phyloP scores from a whole-genome alignment of 2,113 vertebrate genomes.

The Casuarius casuarius region DNA sequence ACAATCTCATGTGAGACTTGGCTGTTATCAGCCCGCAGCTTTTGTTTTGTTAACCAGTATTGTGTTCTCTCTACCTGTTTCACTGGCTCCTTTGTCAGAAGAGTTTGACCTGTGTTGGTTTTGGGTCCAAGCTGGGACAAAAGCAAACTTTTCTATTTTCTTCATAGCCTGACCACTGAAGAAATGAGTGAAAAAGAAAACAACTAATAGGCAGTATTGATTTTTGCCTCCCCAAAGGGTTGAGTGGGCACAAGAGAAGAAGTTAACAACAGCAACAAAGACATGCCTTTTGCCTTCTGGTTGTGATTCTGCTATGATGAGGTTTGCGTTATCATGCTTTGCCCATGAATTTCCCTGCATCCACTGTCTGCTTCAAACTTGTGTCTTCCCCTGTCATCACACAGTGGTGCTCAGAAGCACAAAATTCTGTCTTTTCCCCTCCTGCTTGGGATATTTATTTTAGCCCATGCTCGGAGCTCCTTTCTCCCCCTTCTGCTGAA shows the following conservation, averaged over 20 bases:
- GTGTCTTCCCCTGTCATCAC: neutral
- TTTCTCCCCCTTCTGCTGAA: neutral
- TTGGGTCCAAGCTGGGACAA: neutral
- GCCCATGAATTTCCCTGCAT: neutral
- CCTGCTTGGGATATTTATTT: neutral
- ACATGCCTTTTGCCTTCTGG: neutral
- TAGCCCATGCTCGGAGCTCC: neutral
- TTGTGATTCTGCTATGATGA: neutral
- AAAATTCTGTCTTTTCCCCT: neutral
- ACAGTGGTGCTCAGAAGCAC: neutral
- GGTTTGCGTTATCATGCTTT: neutral
- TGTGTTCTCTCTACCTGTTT: neutral
- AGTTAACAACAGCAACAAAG: neutral
- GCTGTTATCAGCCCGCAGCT: constrained; percentile 34
- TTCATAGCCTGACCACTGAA: neutral
- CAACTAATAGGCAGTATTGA: neutral
- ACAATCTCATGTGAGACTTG: constrained; percentile 30
- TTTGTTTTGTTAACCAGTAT: neutral
- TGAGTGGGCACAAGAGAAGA: neutral
- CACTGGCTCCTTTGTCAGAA: neutral
- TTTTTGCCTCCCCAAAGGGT: neutral
- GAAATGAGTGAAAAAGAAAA: neutral
- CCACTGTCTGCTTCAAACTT: neutral
- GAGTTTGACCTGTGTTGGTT: neutral
- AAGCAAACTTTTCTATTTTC: neutral